Evolutionary conservation across 2,888 invertebrate species (phyloP).

Genomic region (Galerucella pusilla): DNA sequence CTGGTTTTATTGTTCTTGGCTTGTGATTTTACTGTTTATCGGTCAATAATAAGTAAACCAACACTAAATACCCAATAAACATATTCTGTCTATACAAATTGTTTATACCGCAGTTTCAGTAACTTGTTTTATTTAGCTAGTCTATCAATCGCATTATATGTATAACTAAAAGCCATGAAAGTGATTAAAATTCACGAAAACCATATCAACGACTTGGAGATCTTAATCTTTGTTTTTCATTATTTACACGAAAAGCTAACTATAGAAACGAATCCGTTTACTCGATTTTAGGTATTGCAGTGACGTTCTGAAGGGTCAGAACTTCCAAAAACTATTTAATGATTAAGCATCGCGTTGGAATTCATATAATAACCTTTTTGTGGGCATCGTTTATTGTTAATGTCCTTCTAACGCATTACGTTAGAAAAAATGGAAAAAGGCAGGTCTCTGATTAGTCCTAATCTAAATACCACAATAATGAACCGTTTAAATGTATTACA

Average conservation of each 20-base stretch:
- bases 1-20: neutral
- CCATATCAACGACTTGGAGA: slow-evolving; percentile 25
- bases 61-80: neutral
- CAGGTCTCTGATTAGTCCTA: too few relatives aligned
- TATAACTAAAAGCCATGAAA: slow-evolving; percentile 14
- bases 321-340: neutral
- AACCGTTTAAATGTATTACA: too few relatives aligned
- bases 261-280: neutral
- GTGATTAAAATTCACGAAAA: slow-evolving; percentile 31
- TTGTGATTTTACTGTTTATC: neutral
- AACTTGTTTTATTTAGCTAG: slow-evolving; percentile 12
- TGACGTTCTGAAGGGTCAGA: neutral
- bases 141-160: slow-evolving; percentile 11
- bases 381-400: too few relatives aligned
- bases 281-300: neutral
- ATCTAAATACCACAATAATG: too few relatives aligned
- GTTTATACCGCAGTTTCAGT: slow-evolving; percentile 7
- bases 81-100: neutral
- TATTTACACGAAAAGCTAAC: slow-evolving; percentile 24
- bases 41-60: neutral
- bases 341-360: too few relatives aligned
- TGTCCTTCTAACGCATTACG: too few relatives aligned
- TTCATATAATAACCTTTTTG: too few relatives aligned
- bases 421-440: too few relatives aligned
- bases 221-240: slow-evolving; percentile 18